These are phyloP conservation scores for Phyto melanocephala DNA, from an alignment of 2,888 invertebrate species.

Conservation along the genomic window DNA sequence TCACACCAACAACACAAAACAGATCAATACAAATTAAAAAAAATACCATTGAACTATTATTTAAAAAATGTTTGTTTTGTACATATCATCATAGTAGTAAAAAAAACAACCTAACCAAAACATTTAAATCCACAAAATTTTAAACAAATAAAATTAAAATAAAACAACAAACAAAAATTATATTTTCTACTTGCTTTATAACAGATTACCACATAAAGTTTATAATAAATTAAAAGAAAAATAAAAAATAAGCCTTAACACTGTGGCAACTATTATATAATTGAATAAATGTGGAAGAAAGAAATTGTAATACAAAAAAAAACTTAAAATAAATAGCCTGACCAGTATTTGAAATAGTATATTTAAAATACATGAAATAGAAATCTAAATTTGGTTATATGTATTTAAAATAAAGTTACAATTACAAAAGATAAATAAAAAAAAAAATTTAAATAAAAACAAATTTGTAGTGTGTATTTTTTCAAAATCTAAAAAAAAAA, in stretches of 20 bases:
- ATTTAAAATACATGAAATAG: conserved; percentile 39
- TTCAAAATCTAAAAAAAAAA: conserved; percentile 63
- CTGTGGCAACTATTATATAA: conserved; percentile 57
- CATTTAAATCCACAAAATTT: conserved; percentile 14
- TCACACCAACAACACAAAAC: too few relatives aligned
- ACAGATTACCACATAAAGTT: conserved; percentile 38
- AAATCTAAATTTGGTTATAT: conserved; percentile 22
- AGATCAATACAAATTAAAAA: not conserved
- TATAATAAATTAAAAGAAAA: conserved; percentile 17
- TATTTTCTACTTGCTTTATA: conserved; percentile 69
- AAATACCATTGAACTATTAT: not conserved
- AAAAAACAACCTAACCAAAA: not conserved
- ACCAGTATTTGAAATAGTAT: conserved; percentile 62
- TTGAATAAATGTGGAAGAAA: conserved; percentile 23
- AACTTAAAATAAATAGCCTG: conserved; percentile 42
- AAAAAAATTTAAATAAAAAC: conserved; percentile 26
- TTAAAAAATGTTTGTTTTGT: conserved; percentile 45
- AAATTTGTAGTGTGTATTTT: conserved; percentile 61
- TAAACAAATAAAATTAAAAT: not conserved
- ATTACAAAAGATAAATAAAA: not conserved
- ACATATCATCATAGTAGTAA: conserved; percentile 47
- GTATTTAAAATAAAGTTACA: conserved; percentile 10
- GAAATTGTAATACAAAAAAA: too few relatives aligned
- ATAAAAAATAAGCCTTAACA: conserved; percentile 56
- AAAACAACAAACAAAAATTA: conserved; percentile 63